phyloP scores from a whole-genome alignment of 2,113 vertebrate species.

The Sula dactylatra region DNA sequence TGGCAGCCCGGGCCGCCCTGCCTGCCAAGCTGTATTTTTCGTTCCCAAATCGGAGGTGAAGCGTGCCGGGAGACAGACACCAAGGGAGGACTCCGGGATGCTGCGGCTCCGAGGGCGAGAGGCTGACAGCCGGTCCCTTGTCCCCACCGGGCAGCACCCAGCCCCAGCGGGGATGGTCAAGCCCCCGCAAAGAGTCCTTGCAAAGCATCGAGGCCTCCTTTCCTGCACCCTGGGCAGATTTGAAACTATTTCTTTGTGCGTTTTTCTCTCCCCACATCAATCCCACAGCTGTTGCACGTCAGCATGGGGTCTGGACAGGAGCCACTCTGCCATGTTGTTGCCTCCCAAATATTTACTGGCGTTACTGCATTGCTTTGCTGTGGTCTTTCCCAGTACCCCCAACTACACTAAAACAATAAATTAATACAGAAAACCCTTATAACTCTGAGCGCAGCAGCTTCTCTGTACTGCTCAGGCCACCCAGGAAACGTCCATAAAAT shows the following conservation, averaged over 20 bases:
- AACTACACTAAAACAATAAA: not conserved
- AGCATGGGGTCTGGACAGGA: not conserved
- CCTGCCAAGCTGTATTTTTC: not conserved
- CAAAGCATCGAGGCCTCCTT: not conserved
- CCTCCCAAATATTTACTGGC: not conserved
- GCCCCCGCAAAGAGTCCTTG: not conserved
- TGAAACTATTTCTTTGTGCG: accelerated
- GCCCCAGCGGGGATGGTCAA: not conserved
- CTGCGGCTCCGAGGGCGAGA: not conserved
- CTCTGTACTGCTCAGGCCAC: not conserved
- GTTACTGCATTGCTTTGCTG: not conserved
- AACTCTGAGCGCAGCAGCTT: not conserved
- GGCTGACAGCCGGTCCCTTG: not conserved
- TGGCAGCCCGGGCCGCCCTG: accelerated
- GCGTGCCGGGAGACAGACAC: not conserved
- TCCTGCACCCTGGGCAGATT: not conserved
- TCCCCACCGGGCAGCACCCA: accelerated
- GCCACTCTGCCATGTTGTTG: not conserved
- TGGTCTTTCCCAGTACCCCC: not conserved
- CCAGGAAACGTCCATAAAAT: not conserved
- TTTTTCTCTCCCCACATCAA: not conserved
- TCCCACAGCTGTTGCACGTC: not conserved
- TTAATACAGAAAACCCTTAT: not conserved
- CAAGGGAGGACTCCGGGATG: accelerated
- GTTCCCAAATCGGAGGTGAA: not conserved